Conservation (phyloP, 2,113 vertebrate genomes). For the Channa maculata region DNA sequence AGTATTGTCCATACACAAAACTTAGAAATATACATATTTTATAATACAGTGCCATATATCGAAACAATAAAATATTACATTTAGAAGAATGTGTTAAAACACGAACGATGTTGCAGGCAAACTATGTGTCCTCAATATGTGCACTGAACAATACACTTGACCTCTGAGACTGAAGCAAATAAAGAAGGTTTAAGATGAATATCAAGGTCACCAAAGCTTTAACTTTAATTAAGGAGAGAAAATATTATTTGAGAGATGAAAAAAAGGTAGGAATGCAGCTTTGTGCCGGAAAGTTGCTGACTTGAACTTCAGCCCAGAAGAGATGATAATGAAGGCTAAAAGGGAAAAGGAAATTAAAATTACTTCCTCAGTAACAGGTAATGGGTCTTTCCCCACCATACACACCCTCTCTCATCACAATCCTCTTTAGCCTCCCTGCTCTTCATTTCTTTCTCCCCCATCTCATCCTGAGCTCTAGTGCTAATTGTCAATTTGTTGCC, state of each 20-base stretch:
- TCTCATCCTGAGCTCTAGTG: no score
- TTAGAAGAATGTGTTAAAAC: not conserved
- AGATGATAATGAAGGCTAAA: not conserved
- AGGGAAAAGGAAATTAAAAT: slow-evolving; percentile 3
- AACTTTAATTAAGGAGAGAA: not conserved
- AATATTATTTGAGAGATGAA: not conserved
- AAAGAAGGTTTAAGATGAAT: not conserved
- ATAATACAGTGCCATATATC: not conserved
- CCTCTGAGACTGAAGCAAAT: not conserved
- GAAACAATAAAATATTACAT: not conserved
- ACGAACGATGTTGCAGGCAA: no score
- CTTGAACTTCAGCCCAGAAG: not conserved
- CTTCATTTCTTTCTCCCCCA: slow-evolving; percentile 4
- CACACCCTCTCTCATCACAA: no score
- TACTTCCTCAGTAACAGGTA: slow-evolving; percentile 2
- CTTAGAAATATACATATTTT: no score
- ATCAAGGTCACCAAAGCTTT: not conserved
- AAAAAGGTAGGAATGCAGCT: slow-evolving; percentile 5
- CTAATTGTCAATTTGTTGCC: not conserved
- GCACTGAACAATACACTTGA: not conserved
- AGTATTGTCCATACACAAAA: no score
- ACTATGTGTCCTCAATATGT: no score
- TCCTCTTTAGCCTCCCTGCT: not conserved
- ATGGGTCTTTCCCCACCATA: not conserved
- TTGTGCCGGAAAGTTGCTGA: not conserved